Percentiles rank a stretch among this genome's conserved stretches.
phyloP scores from a whole-genome alignment of 2,113 vertebrate genomes.

The Gobiocypris rarus region DNA sequence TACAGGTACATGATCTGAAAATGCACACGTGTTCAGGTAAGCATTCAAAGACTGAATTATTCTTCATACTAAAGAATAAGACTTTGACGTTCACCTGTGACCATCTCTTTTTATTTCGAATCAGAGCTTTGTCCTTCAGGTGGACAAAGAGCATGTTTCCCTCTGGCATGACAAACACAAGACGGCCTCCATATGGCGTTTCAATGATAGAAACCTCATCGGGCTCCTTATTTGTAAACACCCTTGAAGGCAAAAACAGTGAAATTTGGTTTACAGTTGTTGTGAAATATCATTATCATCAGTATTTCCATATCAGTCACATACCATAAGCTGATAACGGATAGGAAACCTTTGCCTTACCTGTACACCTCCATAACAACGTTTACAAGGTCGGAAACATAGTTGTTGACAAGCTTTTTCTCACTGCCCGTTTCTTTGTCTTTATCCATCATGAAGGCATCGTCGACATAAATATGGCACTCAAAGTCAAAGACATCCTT shows the following conservation, averaged over 20 bases:
- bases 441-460: slow-evolving; percentile 71
- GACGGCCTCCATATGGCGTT: slow-evolving; percentile 77
- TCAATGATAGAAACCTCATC: slow-evolving; percentile 77
- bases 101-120: slow-evolving; percentile 83
- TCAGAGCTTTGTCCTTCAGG: slow-evolving; percentile 78
- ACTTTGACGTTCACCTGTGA: slow-evolving; percentile 73
- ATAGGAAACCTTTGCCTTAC: slow-evolving; percentile 54
- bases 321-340: neutral
- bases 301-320: neutral
- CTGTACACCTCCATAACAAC: slow-evolving; percentile 79
- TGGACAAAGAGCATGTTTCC: slow-evolving; percentile 80
- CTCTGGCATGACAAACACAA: slow-evolving; percentile 77
- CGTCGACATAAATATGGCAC: slow-evolving; percentile 78
- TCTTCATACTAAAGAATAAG: neutral
- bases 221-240: slow-evolving; percentile 79
- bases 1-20: slow-evolving; percentile 84
- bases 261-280: neutral
- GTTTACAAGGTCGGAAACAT: slow-evolving; percentile 70
- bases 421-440: slow-evolving; percentile 59
- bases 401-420: slow-evolving; percentile 71
- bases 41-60: neutral
- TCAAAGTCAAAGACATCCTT: slow-evolving; percentile 79
- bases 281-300: neutral
- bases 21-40: neutral
- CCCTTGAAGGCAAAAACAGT: slow-evolving; percentile 58